Percentiles rank a stretch among this genome's conserved stretches.
phyloP scores from a whole-genome alignment of 2,113 vertebrate genomes.

The Morone saxatilis region DNA sequence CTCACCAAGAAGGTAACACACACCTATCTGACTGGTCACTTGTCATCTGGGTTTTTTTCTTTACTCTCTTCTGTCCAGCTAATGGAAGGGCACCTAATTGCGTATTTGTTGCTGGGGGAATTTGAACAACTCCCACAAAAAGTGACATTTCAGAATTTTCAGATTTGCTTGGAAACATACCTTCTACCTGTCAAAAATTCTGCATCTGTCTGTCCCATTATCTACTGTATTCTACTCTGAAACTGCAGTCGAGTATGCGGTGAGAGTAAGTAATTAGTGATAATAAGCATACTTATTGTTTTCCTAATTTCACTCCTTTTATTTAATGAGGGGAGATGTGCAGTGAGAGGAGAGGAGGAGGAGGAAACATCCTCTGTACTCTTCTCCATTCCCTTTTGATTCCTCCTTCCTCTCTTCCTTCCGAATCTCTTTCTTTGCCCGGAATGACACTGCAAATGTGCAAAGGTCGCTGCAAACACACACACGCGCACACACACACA shows the following conservation, averaged over 20 bases:
- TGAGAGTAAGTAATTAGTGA: not conserved
- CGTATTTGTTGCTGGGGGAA: not conserved
- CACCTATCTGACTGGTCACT: not conserved
- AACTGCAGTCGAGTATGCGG: not conserved
- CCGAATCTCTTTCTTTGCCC: constrained; percentile 17
- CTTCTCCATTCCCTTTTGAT: not conserved
- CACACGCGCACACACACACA: constrained; percentile 13
- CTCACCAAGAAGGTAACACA: constrained; percentile 95
- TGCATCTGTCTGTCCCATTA: not conserved
- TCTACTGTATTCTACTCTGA: not conserved
- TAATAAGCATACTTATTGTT: not conserved
- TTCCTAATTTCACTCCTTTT: constrained; percentile 7
- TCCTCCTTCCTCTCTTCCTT: not conserved
- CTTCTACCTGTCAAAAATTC: not conserved
- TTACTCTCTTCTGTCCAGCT: not conserved
- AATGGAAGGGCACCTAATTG: not conserved
- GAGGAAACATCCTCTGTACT: not conserved
- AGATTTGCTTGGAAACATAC: not conserved
- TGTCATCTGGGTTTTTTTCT: not conserved
- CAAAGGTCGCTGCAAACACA: constrained; percentile 22
- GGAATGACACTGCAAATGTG: constrained; percentile 35
- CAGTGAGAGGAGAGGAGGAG: not conserved
- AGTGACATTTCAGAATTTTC: not conserved
- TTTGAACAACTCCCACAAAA: not conserved
- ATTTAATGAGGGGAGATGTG: not conserved